Evolutionary conservation across 2,113 vertebrate genomes (phyloP), one percentile per base, ranked within the genome.

Genomic region (Pangasianodon gigas): DNA sequence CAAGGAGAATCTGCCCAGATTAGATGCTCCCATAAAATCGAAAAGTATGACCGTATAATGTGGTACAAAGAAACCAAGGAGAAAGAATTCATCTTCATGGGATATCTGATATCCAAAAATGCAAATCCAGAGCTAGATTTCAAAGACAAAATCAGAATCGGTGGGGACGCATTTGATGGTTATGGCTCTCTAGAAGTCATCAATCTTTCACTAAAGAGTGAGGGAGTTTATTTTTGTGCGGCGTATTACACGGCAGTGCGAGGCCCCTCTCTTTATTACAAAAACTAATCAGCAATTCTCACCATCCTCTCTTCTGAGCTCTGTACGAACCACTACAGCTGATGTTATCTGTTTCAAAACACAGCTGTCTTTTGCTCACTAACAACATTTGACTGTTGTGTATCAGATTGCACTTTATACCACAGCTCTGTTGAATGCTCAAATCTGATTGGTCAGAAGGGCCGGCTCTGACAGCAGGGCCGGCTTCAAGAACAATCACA

Each of bases 31-130:
- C 87, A 92, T 60, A 65, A 46, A 0, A 69, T 90, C 8, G 2
- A 18, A 44, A 89, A 14, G 56, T 90, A 91, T 2, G 1, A 92
- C 4, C 1, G 0, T 18, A 88, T 92, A 1, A n/a, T 83, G 37
- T 93, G 90, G 91, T 93, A 92, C 62, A 89, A 90, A 87, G 87
- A 92, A 41, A 74, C 74, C 67, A 26, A n/a, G 4, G 56, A 87
- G 7, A 67, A 69, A 19, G 29, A 77, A 13, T 37, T 93, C 0
- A 84, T 77, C 9, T 85, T 86, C 1, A 60, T 93, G 84, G 92
- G 91, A 32, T 80, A 91, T 32, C 65, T 91, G 21, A 0, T 26
- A n/a, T 62, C 3, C 9, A n/a, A 24, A 10, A 21, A 32, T 6
- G 51, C 29, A 9, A 71, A 44, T 24, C 4, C 24, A 26, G 89